Base-by-base conservation (phyloP, 2,888 invertebrate genomes). In the Drosophila mercatorum region DNA sequence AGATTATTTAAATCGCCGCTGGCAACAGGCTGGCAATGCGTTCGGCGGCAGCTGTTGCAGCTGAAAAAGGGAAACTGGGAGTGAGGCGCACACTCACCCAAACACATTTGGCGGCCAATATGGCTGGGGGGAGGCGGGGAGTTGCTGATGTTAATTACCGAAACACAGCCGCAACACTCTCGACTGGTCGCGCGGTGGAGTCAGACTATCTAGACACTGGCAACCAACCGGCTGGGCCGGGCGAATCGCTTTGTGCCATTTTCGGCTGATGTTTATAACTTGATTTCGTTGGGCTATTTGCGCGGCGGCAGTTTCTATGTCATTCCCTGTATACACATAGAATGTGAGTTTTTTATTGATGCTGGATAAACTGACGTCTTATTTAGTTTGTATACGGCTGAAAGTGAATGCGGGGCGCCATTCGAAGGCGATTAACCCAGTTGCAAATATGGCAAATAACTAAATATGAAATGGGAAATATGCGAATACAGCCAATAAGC, bases 1-100 rank as follows among this genome's bases (percentile, higher is more conserved):
- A 83, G 83, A 88, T 69, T 82, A 85, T 86, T 76, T 79, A 69
- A 85, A 81, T 84, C 69, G 41, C 53, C 70, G 47, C 52, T 52
- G 57, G 69, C 86, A 68, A 71, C 69, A 70, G 79, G 53, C 63
- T 38, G 57, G 43, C 55, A 71, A 51, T 8, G 26, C 53, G 40
- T 40, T 55, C 28, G 53, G 41, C 28, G 55, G 74, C 81, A 77
- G 76, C 80, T 75, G 75, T 80, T 75, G 63, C 69, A 41, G 55
- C 66, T 53, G 44, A 22, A 49, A 65, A 65, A 36, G 49, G 44
- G 46, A 56, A 51, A 14, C 28, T 5, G 36, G 62, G 12, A 43
- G 61, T 40, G 40, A 46, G 43, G 11, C 38, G 49, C 26, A 36
- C 17, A 38, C 28, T 22, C 28, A 12, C n/a, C 7, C 17, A 40